These are phyloP conservation scores for Catagonus wagneri DNA, from an alignment of 2,113 vertebrate genomes.

Conservation along the genomic window DNA sequence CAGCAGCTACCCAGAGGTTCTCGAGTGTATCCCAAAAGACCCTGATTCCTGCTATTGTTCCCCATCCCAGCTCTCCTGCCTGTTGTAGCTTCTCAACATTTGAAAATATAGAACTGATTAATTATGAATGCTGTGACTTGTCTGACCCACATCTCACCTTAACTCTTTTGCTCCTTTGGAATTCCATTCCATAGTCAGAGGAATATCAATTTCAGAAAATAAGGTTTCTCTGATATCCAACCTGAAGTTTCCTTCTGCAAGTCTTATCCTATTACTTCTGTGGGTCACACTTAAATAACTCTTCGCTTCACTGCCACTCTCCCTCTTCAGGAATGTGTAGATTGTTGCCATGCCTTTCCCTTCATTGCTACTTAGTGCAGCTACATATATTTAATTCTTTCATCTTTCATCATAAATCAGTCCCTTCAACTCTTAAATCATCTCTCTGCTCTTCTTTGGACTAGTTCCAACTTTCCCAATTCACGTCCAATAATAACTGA, in stretches of 20 bases:
- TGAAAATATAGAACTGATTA: slow-evolving; percentile 70
- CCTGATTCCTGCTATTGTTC: not conserved
- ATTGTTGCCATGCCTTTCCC: slow-evolving; percentile 71
- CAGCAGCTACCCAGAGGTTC: not conserved
- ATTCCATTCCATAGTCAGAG: slow-evolving; percentile 61
- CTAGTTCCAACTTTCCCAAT: slow-evolving; percentile 67
- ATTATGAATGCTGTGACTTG: slow-evolving; percentile 67
- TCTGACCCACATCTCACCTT: slow-evolving; percentile 73
- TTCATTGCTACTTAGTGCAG: slow-evolving; percentile 64
- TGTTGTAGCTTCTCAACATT: slow-evolving; percentile 13
- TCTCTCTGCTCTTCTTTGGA: slow-evolving; percentile 75
- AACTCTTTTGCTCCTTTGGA: slow-evolving; percentile 52
- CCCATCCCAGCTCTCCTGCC: not conserved
- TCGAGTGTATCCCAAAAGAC: not conserved
- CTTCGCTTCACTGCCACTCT: slow-evolving; percentile 26
- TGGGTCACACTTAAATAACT: slow-evolving; percentile 58
- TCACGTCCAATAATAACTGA: slow-evolving; percentile 77
- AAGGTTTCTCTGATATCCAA: slow-evolving; percentile 71
- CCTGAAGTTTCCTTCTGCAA: slow-evolving; percentile 72
- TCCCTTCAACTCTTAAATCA: slow-evolving; percentile 77
- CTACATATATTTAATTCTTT: slow-evolving; percentile 79
- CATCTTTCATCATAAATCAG: slow-evolving; percentile 77
- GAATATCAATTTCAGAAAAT: slow-evolving; percentile 77
- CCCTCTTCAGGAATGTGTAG: slow-evolving; percentile 65
- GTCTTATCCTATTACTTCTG: slow-evolving; percentile 67